Percentiles rank a stretch among this genome's conserved stretches.
phyloP scores from a whole-genome alignment of 2,888 invertebrate genomes.

The Crepidodera aurea region DNA sequence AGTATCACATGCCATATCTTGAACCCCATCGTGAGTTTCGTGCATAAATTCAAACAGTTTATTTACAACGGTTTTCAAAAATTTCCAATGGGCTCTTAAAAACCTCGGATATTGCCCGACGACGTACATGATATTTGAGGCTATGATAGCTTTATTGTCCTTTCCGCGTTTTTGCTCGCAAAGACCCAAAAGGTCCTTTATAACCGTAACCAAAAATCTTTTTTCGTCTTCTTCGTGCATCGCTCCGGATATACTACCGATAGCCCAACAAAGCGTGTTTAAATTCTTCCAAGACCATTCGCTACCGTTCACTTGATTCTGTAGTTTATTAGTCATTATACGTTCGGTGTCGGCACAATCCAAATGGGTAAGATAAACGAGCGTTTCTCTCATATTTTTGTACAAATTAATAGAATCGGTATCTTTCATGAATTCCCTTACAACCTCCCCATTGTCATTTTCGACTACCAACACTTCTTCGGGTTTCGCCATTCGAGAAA shows the following conservation, averaged over 20 bases:
- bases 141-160: conserved; percentile 99
- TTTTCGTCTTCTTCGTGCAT: conserved; percentile 99
- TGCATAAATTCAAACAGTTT: conserved; percentile 99
- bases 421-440: conserved; percentile 99
- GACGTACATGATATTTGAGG: conserved; percentile 99
- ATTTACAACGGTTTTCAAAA: conserved; percentile 99
- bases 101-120: conserved; percentile 99
- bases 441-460: conserved; percentile 99
- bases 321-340: conserved; percentile 98
- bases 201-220: conserved; percentile 97
- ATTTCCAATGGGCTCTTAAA: conserved; percentile 99
- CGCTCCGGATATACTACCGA: conserved; percentile 89
- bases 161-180: conserved; percentile 99
- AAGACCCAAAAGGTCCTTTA: conserved; percentile 94
- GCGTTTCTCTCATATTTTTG: conserved; percentile 98
- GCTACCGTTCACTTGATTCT: conserved; percentile 96
- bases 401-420: conserved; percentile 99
- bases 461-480: conserved; percentile 99
- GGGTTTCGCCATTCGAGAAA: conserved; percentile 99
- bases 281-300: conserved; percentile 99
- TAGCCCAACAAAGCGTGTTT: conserved; percentile 99
- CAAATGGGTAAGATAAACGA: conserved; percentile 98
- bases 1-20: conserved; percentile 99
- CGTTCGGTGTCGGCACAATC: conserved; percentile 97
- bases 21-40: conserved; percentile 99